These are phyloP conservation scores for Pelosia muscerda DNA, from an alignment of 2,888 invertebrate genomes.

Conservation along the genomic window DNA sequence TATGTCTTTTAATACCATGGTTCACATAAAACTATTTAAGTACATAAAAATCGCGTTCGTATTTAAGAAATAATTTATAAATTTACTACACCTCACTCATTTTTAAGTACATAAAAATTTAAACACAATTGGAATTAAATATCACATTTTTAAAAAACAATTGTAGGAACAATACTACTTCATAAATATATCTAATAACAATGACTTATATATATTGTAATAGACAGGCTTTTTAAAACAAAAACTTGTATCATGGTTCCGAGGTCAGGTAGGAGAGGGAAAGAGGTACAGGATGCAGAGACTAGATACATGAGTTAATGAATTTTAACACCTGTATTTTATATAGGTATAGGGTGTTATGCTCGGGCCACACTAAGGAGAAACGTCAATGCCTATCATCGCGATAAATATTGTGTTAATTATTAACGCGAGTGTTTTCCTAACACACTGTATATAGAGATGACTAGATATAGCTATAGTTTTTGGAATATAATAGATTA, in stretches of 20 bases:
- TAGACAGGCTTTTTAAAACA: neutral
- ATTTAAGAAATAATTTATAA: constrained; percentile 17
- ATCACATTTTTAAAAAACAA: constrained; percentile 48
- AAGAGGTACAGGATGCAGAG: neutral
- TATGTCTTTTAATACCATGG: constrained; percentile 44
- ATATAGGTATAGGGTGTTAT: too few relatives aligned
- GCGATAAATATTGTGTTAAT: too few relatives aligned
- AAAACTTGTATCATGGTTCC: too few relatives aligned
- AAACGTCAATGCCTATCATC: too few relatives aligned
- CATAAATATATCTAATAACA: constrained; percentile 29
- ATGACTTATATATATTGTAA: neutral
- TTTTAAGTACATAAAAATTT: constrained; percentile 41
- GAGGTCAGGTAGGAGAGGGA: neutral
- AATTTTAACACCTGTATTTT: too few relatives aligned
- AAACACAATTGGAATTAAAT: constrained; percentile 42
- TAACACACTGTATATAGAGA: too few relatives aligned
- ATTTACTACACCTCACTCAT: constrained; percentile 17
- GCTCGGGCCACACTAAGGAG: too few relatives aligned
- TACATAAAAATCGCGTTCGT: constrained; percentile 29
- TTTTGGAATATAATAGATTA: too few relatives aligned
- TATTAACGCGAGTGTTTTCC: too few relatives aligned
- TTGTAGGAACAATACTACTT: constrained; percentile 29
- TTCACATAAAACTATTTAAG: constrained; percentile 15
- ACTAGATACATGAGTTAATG: neutral
- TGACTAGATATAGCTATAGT: too few relatives aligned